These are phyloP conservation scores for Pseudonaja textilis DNA, from an alignment of 2,113 vertebrate genomes.

Conservation along the genomic window DNA sequence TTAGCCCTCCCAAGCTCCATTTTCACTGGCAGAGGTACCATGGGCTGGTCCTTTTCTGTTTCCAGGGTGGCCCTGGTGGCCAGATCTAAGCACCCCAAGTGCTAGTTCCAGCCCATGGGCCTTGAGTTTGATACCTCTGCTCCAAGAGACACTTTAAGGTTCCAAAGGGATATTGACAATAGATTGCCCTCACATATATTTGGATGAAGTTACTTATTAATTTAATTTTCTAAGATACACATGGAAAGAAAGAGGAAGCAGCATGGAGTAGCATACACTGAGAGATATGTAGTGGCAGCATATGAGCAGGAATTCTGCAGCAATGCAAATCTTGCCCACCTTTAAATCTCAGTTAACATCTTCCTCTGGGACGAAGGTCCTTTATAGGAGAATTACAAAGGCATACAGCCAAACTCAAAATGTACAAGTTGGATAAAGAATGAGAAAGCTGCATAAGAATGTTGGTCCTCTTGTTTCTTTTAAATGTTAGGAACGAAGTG, in stretches of 20 bases:
- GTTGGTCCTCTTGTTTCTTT: neutral
- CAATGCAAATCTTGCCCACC: neutral
- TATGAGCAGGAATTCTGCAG: neutral
- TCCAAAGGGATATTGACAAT: neutral
- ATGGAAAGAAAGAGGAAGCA: neutral
- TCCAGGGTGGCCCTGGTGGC: no score
- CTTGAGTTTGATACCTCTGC: no score
- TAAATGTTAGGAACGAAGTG: neutral
- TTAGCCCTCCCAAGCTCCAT: no score
- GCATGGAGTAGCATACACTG: neutral
- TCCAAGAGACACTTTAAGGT: neutral
- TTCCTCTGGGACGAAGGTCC: neutral
- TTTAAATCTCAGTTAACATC: neutral
- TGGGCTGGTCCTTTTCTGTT: no score
- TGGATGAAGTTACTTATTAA: neutral
- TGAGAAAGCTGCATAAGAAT: neutral
- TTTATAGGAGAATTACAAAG: neutral
- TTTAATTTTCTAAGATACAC: neutral
- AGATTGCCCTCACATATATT: neutral
- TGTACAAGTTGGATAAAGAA: neutral
- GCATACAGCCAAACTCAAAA: neutral
- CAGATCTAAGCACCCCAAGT: no score
- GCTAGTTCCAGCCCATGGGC: no score
- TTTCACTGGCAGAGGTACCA: no score
- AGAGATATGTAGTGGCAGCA: neutral